Evolutionary conservation across 2,113 vertebrate genomes (phyloP), one percentile per base, ranked within the genome.

Genomic region (Erythrocebus patas): DNA sequence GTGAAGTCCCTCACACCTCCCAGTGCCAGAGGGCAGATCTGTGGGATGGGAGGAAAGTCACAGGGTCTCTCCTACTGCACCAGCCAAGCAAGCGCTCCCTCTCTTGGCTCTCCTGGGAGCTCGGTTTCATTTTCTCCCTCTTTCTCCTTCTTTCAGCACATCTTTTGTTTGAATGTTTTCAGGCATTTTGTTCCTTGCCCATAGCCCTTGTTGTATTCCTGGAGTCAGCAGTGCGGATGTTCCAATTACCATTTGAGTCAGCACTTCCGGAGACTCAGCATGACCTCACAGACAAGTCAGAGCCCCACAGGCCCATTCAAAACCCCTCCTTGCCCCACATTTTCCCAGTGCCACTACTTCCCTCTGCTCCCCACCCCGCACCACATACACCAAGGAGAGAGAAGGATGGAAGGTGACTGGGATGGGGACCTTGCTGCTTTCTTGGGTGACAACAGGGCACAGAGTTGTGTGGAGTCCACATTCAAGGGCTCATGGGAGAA

Each of bases 291-390:
- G 84, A 66, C 23, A 38, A 93, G 12, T 43, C 23, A 43, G 76
- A 81, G 82, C 3, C 25, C 79, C 81, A 4, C 0, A 0, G 25
- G n/a, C 52, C 85, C 22, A 50, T 3, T 45, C 6, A 45, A 66
- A 38, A 40, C 13, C 5, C 0, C 11, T n/a, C 10, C 6, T 50
- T 1, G 5, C 1, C 55, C 38, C 70, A 25, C 11, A 8, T 23
- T 38, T 48, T 5, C 18, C 3, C 32, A 7, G 1, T 3, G 59
- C 5, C 43, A 16, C 27, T 35, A 20, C 13, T 43, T 17, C 13
- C 30, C 3, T 45, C 18, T 14, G 10, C 1, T 45, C 25, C 40
- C 5, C 32, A 11, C 43, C 35, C 13, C 3, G 12, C 45, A 10
- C 27, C 20, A 8, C 32, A 25, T 43, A 8, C 35, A 4, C 27